Percentiles rank a stretch among this genome's conserved stretches.
Evolutionary conservation across 2,797 vertebrate genomes (phyloP).

Genomic region (Alca torda): DNA sequence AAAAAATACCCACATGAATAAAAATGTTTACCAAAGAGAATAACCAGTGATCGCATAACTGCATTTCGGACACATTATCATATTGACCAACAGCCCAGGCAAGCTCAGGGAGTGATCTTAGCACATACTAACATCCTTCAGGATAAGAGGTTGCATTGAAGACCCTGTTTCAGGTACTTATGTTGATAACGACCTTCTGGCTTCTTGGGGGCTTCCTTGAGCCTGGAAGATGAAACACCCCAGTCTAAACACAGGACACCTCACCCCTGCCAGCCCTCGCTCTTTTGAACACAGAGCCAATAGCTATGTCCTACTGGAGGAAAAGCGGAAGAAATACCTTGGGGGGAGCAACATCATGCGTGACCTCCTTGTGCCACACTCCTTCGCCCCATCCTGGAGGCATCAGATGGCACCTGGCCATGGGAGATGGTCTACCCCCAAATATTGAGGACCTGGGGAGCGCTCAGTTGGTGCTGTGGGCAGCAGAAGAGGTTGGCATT

Average conservation of each 20-base stretch:
- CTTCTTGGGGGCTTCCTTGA: neutral
- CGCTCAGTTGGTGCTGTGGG: fast-evolving
- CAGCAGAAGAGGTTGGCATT: neutral
- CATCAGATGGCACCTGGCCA: neutral
- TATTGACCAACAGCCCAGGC: neutral
- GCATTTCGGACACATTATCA: neutral
- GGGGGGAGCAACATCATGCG: fast-evolving
- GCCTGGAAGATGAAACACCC: neutral
- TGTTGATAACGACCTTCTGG: neutral
- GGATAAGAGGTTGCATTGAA: neutral
- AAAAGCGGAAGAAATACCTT: neutral
- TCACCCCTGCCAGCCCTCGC: fast-evolving
- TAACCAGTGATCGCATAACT: neutral
- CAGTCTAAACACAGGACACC: neutral
- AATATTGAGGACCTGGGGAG: neutral
- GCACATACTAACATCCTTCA: neutral
- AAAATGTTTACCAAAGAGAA: constrained; percentile 27
- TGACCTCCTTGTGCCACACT: fast-evolving
- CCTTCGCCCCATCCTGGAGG: neutral
- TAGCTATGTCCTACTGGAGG: neutral
- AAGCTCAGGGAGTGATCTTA: neutral
- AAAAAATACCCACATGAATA: constrained; percentile 24
- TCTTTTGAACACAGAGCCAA: neutral
- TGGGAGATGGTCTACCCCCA: fast-evolving
- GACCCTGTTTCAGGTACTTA: neutral